Percentiles rank a stretch among this genome's conserved stretches.
phyloP scores from a whole-genome alignment of 2,797 vertebrate species.

The Argyrosomus regius region DNA sequence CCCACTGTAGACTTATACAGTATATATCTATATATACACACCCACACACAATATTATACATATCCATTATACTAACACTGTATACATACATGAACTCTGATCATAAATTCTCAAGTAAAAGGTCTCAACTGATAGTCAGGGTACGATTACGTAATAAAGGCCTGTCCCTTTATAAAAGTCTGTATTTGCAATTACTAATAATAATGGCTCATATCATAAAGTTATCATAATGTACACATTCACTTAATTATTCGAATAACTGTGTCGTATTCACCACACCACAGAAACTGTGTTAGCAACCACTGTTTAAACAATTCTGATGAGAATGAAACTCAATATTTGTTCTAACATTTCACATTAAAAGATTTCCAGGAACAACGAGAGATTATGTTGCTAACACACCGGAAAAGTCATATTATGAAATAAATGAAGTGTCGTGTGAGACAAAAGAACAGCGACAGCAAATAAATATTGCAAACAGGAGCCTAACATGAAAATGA shows the following conservation, averaged over 20 bases:
- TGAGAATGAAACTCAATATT: not conserved
- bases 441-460: not conserved
- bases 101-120: slow-evolving; percentile 3
- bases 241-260: no score
- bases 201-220: not conserved
- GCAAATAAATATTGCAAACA: not conserved
- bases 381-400: not conserved
- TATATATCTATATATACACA: no score
- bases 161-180: not conserved
- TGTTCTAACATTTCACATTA: not conserved
- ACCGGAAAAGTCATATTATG: not conserved
- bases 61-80: not conserved
- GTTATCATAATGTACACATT: not conserved
- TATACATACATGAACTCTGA: not conserved
- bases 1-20: not conserved
- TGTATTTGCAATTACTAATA: not conserved
- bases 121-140: not conserved
- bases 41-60: no score
- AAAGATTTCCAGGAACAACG: not conserved
- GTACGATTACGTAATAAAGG: not conserved
- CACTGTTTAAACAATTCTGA: not conserved
- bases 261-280: no score
- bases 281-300: not conserved
- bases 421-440: not conserved
- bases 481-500: no score